phyloP scores from a whole-genome alignment of 1,140 invertebrate species.

The Sinella curviseta region DNA sequence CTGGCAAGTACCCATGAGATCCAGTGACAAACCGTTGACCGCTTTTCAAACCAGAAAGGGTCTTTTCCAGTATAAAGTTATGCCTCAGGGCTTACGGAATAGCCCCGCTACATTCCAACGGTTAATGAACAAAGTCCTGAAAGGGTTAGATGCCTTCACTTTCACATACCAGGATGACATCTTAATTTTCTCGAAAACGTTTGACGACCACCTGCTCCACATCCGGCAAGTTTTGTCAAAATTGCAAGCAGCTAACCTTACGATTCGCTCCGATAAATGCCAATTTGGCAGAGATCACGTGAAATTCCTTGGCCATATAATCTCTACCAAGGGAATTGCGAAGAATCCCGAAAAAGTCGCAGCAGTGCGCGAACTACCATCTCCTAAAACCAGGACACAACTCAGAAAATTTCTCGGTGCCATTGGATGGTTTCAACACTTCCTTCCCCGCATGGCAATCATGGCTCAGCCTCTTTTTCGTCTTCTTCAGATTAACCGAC shows the following conservation, averaged over 20 bases:
- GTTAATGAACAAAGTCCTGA: not conserved
- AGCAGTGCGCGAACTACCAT: conserved; percentile 52
- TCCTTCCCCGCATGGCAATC: conserved; percentile 52
- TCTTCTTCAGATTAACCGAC: not conserved
- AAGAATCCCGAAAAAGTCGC: conserved; percentile 51
- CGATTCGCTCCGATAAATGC: conserved; percentile 44
- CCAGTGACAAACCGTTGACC: not conserved
- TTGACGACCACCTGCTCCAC: not conserved
- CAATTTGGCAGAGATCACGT: conserved; percentile 37
- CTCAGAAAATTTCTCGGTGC: conserved; percentile 57
- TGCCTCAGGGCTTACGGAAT: not conserved
- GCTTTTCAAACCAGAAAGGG: not conserved
- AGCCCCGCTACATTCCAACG: not conserved
- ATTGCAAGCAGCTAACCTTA: conserved; percentile 35
- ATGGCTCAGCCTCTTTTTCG: conserved; percentile 48
- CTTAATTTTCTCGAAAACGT: not conserved
- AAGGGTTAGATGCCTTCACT: not conserved
- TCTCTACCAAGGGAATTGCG: conserved; percentile 50
- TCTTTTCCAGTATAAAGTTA: not conserved
- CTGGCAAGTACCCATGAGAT: not conserved
- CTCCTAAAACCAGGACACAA: conserved; percentile 52
- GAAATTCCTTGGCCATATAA: conserved; percentile 49
- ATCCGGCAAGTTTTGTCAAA: not conserved
- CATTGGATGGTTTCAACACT: conserved; percentile 55
- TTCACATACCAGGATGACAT: not conserved